Evolutionary conservation across 2,113 vertebrate species (phyloP), one percentile per base, ranked within the genome.

Genomic region (Panthera tigris): DNA sequence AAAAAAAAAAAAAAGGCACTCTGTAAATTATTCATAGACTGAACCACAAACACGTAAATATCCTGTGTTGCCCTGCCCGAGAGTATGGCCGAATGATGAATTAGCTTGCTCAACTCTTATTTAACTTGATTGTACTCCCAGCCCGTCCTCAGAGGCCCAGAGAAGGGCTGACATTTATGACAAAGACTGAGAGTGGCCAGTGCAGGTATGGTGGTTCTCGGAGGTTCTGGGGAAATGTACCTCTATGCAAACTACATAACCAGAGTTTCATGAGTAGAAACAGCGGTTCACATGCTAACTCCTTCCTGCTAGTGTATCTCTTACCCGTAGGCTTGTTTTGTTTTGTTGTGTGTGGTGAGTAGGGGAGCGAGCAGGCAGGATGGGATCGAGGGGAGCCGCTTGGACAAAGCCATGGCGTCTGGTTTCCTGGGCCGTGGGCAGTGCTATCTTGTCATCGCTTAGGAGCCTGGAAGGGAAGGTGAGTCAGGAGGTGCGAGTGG

Each of bases 251-350:
- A 48, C 16, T 45, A 10, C 16, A 3, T 31, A 8, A 63, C 52
- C 50, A 7, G 4, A n/a, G 33, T 23, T 50, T 31, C 55, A 27
- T 39, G 39, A 27, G n/a, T 1, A 0, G 73, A 23, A 9, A 81
- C 23, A 7, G 3, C 7, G 36, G 33, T 13, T 25, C 55, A 33
- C 1, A 0, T 9, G 7, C 48, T 15, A 13, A 25, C 8, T 21
- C 19, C 57, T 15, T 45, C 45, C 50, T 4, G 0, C n/a, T 15
- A 9, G 23, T 7, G 1, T 2, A 12, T 61, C 69, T 65, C n/a
- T 48, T 82, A 16, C 50, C 29, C 61, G 8, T 36, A 41, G 57
- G 36, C 21, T 7, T 13, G 10, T 79, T 55, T 85, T 90, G 45
- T 89, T 61, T 84, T 29, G 0, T 11, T 3, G 4, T 21, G 45